Conservation (phyloP, 1,140 invertebrate genomes). For the Gryllus bimaculatus region DNA sequence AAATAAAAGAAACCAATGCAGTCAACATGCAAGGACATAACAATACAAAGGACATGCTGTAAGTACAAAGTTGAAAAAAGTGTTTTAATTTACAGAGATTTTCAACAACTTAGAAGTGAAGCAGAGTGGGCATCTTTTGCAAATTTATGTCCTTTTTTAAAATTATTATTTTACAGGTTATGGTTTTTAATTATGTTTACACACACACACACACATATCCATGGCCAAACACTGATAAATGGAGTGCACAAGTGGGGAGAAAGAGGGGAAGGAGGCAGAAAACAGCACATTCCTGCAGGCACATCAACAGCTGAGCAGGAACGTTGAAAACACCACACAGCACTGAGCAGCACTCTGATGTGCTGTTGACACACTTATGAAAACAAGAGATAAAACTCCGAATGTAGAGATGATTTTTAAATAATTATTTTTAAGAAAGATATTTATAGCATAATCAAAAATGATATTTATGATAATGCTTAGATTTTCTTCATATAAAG, state of each 20-base stretch:
- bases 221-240: neutral
- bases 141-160: neutral
- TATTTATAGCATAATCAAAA: too few species aligned
- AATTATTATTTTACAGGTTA: neutral
- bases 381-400: neutral
- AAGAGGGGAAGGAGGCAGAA: neutral
- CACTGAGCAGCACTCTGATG: neutral
- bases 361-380: neutral
- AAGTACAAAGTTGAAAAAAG: neutral
- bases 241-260: neutral
- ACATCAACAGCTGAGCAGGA: neutral
- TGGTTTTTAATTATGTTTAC: neutral
- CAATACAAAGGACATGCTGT: neutral
- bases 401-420: neutral
- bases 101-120: neutral
- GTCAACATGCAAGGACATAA: too few species aligned
- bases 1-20: too few species aligned
- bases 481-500: too few species aligned
- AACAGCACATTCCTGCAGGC: neutral
- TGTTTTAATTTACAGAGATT: neutral
- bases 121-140: neutral
- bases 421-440: too few species aligned
- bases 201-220: neutral
- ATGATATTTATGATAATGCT: neutral
- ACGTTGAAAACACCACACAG: neutral